Base-by-base conservation (phyloP, 2,888 invertebrate genomes). In the Crossocerus cetratus region DNA sequence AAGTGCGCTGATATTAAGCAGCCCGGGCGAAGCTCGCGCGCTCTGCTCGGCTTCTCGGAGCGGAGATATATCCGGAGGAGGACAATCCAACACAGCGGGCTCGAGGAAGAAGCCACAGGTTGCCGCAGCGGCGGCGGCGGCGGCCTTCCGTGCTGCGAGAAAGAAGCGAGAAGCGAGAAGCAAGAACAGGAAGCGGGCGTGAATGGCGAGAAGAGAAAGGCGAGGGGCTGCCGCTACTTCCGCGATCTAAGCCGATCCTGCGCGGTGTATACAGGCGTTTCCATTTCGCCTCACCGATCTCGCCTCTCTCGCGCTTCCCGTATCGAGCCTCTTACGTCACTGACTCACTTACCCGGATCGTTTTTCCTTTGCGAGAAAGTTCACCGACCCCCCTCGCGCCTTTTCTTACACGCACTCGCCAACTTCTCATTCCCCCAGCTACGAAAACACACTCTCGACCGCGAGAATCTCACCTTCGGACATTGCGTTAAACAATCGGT, bases 281-380 rank as follows among this genome's bases (percentile, higher is more conserved):
- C 76, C 76, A 68, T 65, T 62, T 74, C 82, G 69, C 79, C 65
- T 72, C 76, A 81, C 70, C 63, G 68, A 81, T 76, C 72, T 72
- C 76, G 67, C 57, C 44, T 71, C 55, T 58, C 69, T 62, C 44
- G 66, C 45, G 67, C 53, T 71, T 75, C 59, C 69, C 74, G 74
- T 69, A 74, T 69, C 67, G 20, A 32, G 45, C 18, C 42, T n/a
- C 57, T 77, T 80, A 69, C 71, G 75, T 80, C 80, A 80, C 56
- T 58, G 72, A 58, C 49, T 72, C 65, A 62, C 68, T 65, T 77
- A 66, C 74, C 62, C 67, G 59, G 54, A 63, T 54, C 45, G 54
- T 21, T 44, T 42, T 60, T 67, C 69, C 68, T 64, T 56, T 49
- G 16, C 56, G 69, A 45, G 60, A 79, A 79, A 72, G 65, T 80